A percentile compares a stretch with the other conserved stretches of the same genome.
These are phyloP conservation scores for Lordiphosa mommai DNA, from an alignment of 1,140 invertebrate genomes.

Conservation along the genomic window DNA sequence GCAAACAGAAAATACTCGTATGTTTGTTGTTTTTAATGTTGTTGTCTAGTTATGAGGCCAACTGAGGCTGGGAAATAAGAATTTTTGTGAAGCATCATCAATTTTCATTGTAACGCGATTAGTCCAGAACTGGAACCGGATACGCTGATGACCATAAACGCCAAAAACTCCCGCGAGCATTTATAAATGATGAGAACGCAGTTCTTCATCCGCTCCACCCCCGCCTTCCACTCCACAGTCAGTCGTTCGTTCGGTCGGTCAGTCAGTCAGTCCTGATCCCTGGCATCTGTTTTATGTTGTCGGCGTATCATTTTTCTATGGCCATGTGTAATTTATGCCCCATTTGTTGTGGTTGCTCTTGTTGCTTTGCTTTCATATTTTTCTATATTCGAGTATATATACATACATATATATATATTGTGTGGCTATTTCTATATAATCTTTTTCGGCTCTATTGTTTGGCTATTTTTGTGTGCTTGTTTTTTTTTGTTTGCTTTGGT, in stretches of 20 bases:
- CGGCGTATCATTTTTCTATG: slow-evolving; percentile 72
- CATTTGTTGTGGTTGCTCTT: slow-evolving; percentile 52
- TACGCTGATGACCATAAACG: slow-evolving; percentile 58
- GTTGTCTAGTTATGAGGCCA: slow-evolving; percentile 62
- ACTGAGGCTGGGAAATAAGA: slow-evolving; percentile 1
- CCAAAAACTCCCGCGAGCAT: slow-evolving; percentile 49
- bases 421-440: slow-evolving; percentile 70
- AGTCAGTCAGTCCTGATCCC: background rate
- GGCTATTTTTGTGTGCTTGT: slow-evolving; percentile 20
- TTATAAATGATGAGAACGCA: slow-evolving; percentile 73
- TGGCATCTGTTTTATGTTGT: slow-evolving; percentile 72
- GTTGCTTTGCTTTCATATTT: slow-evolving; percentile 58
- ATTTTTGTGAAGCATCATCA: slow-evolving; percentile 54
- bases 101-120: slow-evolving; percentile 77
- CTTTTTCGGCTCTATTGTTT: slow-evolving; percentile 59
- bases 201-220: background rate
- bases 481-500: slow-evolving; percentile 1
- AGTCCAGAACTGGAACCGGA: slow-evolving; percentile 48
- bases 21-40: no score
- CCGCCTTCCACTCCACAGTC: background rate
- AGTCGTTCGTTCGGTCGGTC: background rate
- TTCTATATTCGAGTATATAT: slow-evolving; percentile 22
- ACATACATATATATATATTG: slow-evolving; percentile 52
- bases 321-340: slow-evolving; percentile 75
- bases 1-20: slow-evolving; percentile 50